Conservation (phyloP, 2,113 vertebrate species). For the Scalopus aquaticus region DNA sequence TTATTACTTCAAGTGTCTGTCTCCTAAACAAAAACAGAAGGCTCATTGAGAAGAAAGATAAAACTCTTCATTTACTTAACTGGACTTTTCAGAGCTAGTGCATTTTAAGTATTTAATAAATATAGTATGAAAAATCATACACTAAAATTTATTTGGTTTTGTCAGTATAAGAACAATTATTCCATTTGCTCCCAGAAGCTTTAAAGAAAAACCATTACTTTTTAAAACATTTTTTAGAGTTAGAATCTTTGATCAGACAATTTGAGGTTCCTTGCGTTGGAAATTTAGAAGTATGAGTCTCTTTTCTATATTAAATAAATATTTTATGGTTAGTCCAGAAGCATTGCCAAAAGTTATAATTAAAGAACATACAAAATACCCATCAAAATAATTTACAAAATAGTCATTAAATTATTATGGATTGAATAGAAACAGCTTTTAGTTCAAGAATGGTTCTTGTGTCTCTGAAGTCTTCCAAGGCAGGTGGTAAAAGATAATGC, state of each 20-base stretch:
- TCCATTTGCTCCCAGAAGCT: neutral
- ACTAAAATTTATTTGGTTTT: neutral
- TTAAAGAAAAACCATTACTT: neutral
- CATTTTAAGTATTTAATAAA: neutral
- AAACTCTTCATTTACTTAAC: neutral
- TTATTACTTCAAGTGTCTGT: neutral
- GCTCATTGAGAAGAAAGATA: neutral
- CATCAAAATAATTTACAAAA: constrained; percentile 31
- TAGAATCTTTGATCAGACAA: neutral
- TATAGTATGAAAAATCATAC: neutral
- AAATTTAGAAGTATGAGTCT: neutral
- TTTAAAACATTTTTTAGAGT: neutral
- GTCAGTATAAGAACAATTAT: neutral
- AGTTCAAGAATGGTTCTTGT: neutral
- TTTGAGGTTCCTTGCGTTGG: neutral
- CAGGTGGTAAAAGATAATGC: neutral
- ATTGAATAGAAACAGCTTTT: neutral
- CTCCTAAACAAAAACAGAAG: neutral
- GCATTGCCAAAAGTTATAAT: neutral
- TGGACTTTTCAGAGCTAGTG: neutral
- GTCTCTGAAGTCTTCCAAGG: neutral
- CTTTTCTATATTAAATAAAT: neutral
- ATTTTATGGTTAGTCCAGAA: neutral
- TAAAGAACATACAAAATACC: neutral
- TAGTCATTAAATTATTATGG: neutral